Base-by-base conservation (phyloP, 1,140 invertebrate genomes). In the Drosophila suzukii region DNA sequence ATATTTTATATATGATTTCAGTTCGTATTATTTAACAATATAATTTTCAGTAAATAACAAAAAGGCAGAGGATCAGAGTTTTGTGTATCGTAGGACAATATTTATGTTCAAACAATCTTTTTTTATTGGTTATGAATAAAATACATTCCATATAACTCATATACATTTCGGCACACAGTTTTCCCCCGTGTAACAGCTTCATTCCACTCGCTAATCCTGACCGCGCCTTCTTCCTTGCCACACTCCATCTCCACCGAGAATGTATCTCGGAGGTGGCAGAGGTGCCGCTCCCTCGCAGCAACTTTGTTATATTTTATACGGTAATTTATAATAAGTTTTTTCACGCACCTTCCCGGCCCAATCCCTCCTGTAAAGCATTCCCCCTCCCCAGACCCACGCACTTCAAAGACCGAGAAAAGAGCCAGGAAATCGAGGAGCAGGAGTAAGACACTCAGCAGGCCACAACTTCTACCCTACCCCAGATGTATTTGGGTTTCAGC, bases 251-350 rank as follows among this genome's bases (percentile, higher is more conserved):
- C 72, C 62, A 67, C 58, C 72, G 43, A 41, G 61, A 43, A 67
- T 76, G 61, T 67, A 44, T 68, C 61, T 57, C 30, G 53, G 27
- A 6, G n/a, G 41, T 5, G 7, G 39, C 55, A 34, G 46, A 41
- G 38, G 13, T 32, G 51, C 46, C 57, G 15, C 43, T 78, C 77
- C 67, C 55, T 59, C 34, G 46, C 55, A 39, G 74, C 46, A 67
- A 75, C 63, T 83, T 82, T 83, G 60, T 79, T 79, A 76, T 79
- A 79, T 83, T 85, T 86, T 81, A 57, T 77, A 79, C 61, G 62
- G 79, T 86, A 89, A 86, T 86, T 86, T 86, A 86, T 86, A 86
- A 86, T 89, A 89, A 83, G 79, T 81, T 86, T 78, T 65, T 79
- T 77, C 81, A 88, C 83, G 83, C 82, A 86, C 82, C 81, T 84